phyloP scores from a whole-genome alignment of 2,888 invertebrate species.

The Cerastis leucographa region DNA sequence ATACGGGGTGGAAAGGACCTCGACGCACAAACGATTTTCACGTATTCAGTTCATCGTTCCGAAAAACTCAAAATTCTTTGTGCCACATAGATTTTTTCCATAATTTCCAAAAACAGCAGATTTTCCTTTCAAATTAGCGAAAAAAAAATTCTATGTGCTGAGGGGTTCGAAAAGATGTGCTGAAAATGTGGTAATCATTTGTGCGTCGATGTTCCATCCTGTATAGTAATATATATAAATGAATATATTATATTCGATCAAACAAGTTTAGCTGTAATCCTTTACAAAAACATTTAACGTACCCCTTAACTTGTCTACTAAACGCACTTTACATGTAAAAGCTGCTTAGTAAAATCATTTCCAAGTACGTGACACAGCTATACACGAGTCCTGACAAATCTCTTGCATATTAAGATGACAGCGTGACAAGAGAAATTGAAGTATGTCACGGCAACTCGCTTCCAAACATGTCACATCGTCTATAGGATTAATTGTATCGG shows the following conservation, averaged over 20 bases:
- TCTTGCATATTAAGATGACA: conserved; percentile 21
- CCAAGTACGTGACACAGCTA: conserved; percentile 8
- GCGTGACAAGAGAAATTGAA: conserved; percentile 47
- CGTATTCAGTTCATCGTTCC: too few species aligned
- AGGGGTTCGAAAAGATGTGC: too few species aligned
- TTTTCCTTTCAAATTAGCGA: too few species aligned
- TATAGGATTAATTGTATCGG: conserved; percentile 13
- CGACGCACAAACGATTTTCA: too few species aligned
- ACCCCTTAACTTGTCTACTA: background rate
- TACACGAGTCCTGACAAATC: conserved; percentile 22
- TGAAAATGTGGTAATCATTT: too few species aligned
- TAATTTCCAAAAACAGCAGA: too few species aligned
- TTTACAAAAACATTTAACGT: conserved; percentile 10
- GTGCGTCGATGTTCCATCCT: too few species aligned
- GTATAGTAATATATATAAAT: background rate
- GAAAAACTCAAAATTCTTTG: too few species aligned
- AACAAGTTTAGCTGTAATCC: background rate
- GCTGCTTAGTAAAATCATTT: conserved; percentile 5
- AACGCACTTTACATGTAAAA: conserved; percentile 6
- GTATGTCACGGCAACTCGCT: conserved; percentile 34
- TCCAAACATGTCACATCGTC: conserved; percentile 7
- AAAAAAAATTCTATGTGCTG: too few species aligned
- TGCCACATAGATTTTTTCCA: too few species aligned
- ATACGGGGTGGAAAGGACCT: too few species aligned
- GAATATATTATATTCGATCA: background rate